phyloP scores from a whole-genome alignment of 2,113 vertebrate genomes.

The Ifrita kowaldi region DNA sequence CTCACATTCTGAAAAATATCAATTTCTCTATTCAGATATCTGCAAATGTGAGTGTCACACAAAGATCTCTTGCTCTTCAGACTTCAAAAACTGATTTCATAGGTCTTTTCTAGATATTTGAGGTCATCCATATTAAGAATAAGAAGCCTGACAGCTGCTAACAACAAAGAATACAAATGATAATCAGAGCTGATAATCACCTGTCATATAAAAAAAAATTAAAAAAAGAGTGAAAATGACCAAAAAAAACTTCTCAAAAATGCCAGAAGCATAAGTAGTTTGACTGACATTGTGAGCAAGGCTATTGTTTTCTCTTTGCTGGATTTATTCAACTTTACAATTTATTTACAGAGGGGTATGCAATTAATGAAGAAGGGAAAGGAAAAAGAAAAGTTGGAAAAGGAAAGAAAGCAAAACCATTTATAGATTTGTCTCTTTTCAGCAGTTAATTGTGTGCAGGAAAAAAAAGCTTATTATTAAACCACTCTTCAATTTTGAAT shows the following conservation, averaged over 20 bases:
- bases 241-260: background rate
- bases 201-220: background rate
- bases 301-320: background rate
- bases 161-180: background rate
- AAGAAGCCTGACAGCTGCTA: conserved; percentile 6
- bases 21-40: background rate
- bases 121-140: background rate
- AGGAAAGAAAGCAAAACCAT: background rate
- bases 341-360: background rate
- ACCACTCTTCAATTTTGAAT: background rate
- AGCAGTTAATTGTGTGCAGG: background rate
- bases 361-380: background rate
- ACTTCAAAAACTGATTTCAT: background rate
- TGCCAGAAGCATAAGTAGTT: background rate
- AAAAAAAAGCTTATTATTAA: background rate
- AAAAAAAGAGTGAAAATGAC: background rate
- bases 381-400: background rate
- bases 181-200: conserved; percentile 32
- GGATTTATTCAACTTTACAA: background rate
- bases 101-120: background rate
- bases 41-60: background rate
- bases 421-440: background rate
- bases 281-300: background rate
- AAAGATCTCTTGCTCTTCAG: background rate
- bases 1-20: background rate